Base-by-base conservation (phyloP, 2,888 invertebrate genomes). In the Syrista parreyssii region DNA sequence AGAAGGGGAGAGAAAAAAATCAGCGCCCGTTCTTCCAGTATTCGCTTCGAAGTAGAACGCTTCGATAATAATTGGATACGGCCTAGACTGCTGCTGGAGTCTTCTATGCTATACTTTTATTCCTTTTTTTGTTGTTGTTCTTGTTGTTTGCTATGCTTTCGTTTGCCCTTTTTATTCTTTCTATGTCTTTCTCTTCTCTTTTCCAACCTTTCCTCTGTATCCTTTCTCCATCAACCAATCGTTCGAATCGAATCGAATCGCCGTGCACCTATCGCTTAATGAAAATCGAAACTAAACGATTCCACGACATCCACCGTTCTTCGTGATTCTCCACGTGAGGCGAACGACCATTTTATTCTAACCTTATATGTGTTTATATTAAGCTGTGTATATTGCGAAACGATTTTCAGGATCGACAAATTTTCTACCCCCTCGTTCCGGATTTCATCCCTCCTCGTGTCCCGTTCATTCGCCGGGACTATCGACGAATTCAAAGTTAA, bases 401-500 rank as follows among this genome's bases (percentile, higher is more conserved):
- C 40, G 40, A 55, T 55, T 55, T 55, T 55, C 40, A 55, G 40
- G 40, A 55, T 55, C 40, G 40, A 55, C 40, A 55, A 55, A 55
- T 55, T 55, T 55, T 55, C 40, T 55, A 23, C 40, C 40, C 40
- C 23, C 40, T 55, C 23, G 40, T 55, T 55, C 35, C 74, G 68
- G 34, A 69, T 84, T 85, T 86, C 84, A 85, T 84, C 86, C 85
- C 84, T 84, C 74, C 74, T 33, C 86, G 85, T 85, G 84, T 79
- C 81, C 83, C 71, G 32, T 71, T n/a, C 71, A 71, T 71, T 71
- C 71, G 30, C 71, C 76, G 78, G 81, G 78, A 82, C 81, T 81
- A 82, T 80, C 79, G 82, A 80, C 80, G 80, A 82, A 83, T 78
- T 79, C 85, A 83, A 84, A 86, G 86, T 88, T 87, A 87, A 87